Evolutionary conservation across 2,113 vertebrate genomes (phyloP).

Genomic region (Illadopsis cleaveri): DNA sequence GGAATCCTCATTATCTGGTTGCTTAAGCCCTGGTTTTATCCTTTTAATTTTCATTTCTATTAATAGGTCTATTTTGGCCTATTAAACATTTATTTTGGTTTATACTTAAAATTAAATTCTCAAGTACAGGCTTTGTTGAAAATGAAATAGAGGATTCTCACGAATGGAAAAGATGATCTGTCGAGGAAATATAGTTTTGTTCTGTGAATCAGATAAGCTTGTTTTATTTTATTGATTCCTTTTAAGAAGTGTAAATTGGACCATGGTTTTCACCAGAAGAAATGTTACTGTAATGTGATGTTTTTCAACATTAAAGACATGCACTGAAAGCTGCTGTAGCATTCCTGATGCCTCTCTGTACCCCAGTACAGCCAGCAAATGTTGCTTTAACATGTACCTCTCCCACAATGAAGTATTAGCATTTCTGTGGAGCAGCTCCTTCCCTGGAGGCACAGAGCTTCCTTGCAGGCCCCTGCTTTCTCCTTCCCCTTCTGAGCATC

Average conservation of each 20-base stretch:
- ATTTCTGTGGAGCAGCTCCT: not conserved
- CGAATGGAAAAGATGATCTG: not conserved
- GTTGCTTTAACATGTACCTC: not conserved
- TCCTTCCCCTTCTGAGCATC: not conserved
- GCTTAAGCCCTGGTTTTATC: no score
- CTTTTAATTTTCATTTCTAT: no score
- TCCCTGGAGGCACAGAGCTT: rapidly evolving
- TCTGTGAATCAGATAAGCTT: not conserved
- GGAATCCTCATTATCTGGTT: no score
- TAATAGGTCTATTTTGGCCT: no score
- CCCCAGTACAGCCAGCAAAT: not conserved
- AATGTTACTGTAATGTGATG: not conserved
- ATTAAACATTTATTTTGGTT: constrained; percentile 12
- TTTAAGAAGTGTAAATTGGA: not conserved
- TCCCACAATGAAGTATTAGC: not conserved
- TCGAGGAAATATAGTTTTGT: not conserved
- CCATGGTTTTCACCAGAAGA: not conserved
- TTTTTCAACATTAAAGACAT: not conserved
- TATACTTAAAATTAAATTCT: not conserved
- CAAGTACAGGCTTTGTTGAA: not conserved
- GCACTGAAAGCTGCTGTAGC: not conserved
- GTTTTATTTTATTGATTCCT: not conserved
- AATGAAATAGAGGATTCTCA: not conserved
- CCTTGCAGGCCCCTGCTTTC: not conserved
- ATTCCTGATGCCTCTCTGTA: not conserved